These are phyloP conservation scores for Pungitius pungitius DNA, from an alignment of 2,113 vertebrate genomes.

Conservation along the genomic window DNA sequence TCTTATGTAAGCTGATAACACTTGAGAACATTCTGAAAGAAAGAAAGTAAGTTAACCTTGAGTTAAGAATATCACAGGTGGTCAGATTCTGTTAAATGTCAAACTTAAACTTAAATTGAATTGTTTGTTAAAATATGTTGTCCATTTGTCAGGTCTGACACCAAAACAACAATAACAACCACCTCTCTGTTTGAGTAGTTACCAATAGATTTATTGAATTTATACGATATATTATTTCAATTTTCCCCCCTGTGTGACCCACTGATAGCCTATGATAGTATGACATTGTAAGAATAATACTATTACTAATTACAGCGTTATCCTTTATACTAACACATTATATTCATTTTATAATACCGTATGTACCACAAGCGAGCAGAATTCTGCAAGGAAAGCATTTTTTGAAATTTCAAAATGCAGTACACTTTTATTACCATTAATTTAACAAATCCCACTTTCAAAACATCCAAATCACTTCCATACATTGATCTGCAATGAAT, in stretches of 20 bases:
- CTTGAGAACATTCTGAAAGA: neutral
- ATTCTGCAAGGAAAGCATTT: slow-evolving; percentile 46
- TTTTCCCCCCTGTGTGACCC: slow-evolving; percentile 48
- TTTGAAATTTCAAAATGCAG: slow-evolving; percentile 27
- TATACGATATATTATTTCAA: slow-evolving; percentile 54
- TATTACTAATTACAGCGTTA: slow-evolving; percentile 62
- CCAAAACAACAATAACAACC: slow-evolving; percentile 30
- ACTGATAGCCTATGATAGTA: slow-evolving; percentile 37
- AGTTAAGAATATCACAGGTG: neutral
- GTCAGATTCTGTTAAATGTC: too few relatives aligned
- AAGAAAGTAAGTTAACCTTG: neutral
- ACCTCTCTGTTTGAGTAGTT: slow-evolving; percentile 33
- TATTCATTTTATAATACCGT: slow-evolving; percentile 75
- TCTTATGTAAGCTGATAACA: neutral
- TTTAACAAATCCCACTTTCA: slow-evolving; percentile 1
- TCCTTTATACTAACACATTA: slow-evolving; percentile 60
- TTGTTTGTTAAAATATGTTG: neutral
- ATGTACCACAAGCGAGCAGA: slow-evolving; percentile 81
- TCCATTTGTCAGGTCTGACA: slow-evolving; percentile 18
- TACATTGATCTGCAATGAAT: neutral
- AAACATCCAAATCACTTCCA: slow-evolving; percentile 6
- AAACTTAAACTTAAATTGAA: too few relatives aligned
- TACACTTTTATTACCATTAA: slow-evolving; percentile 5
- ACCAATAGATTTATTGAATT: slow-evolving; percentile 71
- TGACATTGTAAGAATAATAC: slow-evolving; percentile 61